Evolutionary conservation across 2,113 vertebrate genomes (phyloP).

Genomic region (Microtus richardsoni): DNA sequence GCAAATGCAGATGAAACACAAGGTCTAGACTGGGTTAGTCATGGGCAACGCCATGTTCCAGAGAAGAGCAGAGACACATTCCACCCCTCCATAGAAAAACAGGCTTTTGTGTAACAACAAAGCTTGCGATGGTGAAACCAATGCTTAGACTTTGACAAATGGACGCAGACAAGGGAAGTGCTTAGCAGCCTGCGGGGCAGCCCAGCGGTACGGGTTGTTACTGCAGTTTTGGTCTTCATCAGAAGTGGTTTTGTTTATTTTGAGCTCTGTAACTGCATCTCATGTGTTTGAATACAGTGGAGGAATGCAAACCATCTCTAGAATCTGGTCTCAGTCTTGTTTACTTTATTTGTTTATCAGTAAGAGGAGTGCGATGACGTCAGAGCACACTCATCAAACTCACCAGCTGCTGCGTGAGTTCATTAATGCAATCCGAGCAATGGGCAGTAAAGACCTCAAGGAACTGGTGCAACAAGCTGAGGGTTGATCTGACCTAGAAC

Average conservation of each 20-base stretch:
- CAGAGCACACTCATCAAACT: not conserved
- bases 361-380: not conserved
- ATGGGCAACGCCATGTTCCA: not conserved
- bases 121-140: not conserved
- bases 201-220: too few species aligned
- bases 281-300: not conserved
- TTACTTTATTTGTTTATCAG: not conserved
- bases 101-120: not conserved
- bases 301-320: not conserved
- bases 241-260: not conserved
- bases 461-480: not conserved
- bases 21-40: not conserved
- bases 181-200: not conserved
- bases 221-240: not conserved
- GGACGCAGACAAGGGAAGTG: not conserved
- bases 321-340: not conserved
- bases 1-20: not conserved
- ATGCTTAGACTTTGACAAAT: not conserved
- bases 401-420: not conserved
- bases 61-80: not conserved
- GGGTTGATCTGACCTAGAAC: not conserved
- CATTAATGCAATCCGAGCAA: not conserved
- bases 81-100: not conserved
- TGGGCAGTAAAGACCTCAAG: not conserved
- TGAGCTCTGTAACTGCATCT: not conserved